These are phyloP conservation scores for Aeoliscus strigatus DNA, from an alignment of 2,797 vertebrate genomes.

Conservation along the genomic window DNA sequence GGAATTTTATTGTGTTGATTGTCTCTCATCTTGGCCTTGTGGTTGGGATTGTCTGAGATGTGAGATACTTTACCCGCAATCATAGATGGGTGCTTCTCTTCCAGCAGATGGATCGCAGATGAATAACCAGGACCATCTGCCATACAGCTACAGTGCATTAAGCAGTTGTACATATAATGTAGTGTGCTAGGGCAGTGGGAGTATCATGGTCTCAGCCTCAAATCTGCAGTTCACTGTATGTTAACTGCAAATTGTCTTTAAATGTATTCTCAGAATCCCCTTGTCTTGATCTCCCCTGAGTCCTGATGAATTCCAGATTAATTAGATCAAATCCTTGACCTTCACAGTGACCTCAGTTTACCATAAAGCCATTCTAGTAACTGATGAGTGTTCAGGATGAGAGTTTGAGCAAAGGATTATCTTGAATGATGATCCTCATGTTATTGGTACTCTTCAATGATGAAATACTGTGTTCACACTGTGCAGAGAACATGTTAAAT, in stretches of 20 bases:
- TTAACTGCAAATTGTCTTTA: too few species aligned
- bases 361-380: not conserved
- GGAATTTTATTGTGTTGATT: constrained; percentile 9
- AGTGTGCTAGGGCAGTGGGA: too few species aligned
- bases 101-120: not conserved
- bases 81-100: constrained; percentile 16
- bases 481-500: not conserved
- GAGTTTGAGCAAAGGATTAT: constrained; percentile 22
- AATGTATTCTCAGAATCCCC: constrained; percentile 9
- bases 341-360: constrained; percentile 6
- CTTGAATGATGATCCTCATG: not conserved
- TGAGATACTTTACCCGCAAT: constrained; percentile 1
- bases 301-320: constrained; percentile 14
- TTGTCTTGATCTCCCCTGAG: not conserved
- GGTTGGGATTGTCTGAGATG: constrained; percentile 12
- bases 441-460: constrained; percentile 5
- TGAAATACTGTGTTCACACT: not conserved
- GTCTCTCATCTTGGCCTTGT: constrained; percentile 6
- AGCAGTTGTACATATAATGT: too few species aligned
- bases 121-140: too few species aligned
- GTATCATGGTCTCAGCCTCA: too few species aligned
- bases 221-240: too few species aligned
- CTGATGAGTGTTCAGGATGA: not conserved
- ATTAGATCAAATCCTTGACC: constrained; percentile 12
- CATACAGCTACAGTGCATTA: not conserved